Evolutionary conservation across 1,140 invertebrate species (phyloP), one percentile per base, ranked within the genome.

Genomic region (Drosophila orena): DNA sequence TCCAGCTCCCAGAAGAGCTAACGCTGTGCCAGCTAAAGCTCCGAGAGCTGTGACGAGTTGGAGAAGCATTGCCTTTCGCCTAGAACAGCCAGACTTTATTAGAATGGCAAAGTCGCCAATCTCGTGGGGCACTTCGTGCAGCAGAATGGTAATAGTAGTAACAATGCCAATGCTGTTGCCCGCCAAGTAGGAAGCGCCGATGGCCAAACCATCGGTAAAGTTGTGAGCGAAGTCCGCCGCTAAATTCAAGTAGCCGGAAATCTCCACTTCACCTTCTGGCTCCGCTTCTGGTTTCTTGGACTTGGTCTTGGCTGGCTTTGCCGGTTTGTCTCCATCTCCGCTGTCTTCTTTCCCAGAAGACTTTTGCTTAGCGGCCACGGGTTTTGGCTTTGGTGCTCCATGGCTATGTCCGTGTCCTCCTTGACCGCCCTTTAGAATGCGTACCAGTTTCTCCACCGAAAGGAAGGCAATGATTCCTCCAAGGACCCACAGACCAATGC

Each of bases 81-180:
- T 93, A 24, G 95, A 96, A 93, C 99, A 99, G 1, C 98, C 97
- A 38, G 96, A 97, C 84, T 95, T 96, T n/a, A 99, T 93, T 11
- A 99, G 93, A 81, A 99, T 99, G 3, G 98, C 98, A 93, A 99
- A 99, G 92, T 99, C 98, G 0, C 98, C 98, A 49, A 99, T 96
- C 92, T 99, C 98, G 90, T 99, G 98, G 0, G 98, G 98, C 58
- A 99, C 97, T 93, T 99, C 98, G 89, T 99, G 98, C 27, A 98
- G 94, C 89, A 93, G 55, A 46, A 99, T 99, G 35, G 98, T 98
- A 64, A 98, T 95, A 0, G 98, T 99, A 7, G 98, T 99, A 0
- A 99, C 93, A 10, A 97, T 90, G 1, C 98, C 98, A 56, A 98
- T 95, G 90, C 97, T 93, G 79, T 96, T 95, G 4, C 96, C 97